phyloP scores from a whole-genome alignment of 2,113 vertebrate genomes.

The Neoarius graeffei region DNA sequence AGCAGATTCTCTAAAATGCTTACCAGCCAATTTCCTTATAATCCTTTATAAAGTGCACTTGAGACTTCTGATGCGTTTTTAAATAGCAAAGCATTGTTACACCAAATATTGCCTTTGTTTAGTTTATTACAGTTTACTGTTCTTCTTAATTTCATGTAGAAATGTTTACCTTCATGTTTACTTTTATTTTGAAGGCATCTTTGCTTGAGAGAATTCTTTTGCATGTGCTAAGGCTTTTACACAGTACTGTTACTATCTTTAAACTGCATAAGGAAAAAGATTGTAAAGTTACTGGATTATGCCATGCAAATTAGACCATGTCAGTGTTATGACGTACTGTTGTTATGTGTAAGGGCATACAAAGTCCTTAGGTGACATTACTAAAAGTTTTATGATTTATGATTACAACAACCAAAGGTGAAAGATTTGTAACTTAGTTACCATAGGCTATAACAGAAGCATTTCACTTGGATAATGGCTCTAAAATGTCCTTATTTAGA shows the following conservation, averaged over 20 bases:
- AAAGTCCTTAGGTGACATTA: background rate
- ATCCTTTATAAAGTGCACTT: background rate
- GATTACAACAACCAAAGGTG: conserved; percentile 10
- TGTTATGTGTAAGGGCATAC: background rate
- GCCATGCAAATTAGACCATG: background rate
- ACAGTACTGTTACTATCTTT: background rate
- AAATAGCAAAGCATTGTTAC: background rate
- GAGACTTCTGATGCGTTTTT: background rate
- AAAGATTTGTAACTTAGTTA: background rate
- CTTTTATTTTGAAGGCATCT: too few relatives aligned
- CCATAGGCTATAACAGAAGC: background rate
- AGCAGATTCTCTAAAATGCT: background rate
- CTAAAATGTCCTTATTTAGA: background rate
- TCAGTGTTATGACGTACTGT: background rate
- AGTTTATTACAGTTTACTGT: background rate
- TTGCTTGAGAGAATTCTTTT: background rate
- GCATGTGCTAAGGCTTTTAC: background rate
- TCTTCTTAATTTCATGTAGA: background rate
- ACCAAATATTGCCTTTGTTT: too few relatives aligned
- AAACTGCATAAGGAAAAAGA: background rate
- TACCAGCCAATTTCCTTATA: background rate
- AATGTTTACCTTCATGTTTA: too few relatives aligned
- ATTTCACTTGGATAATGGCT: background rate
- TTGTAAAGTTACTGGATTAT: background rate
- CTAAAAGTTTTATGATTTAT: background rate